Base-by-base conservation (phyloP, 2,113 vertebrate genomes). In the Genyomyrus donnyi region DNA sequence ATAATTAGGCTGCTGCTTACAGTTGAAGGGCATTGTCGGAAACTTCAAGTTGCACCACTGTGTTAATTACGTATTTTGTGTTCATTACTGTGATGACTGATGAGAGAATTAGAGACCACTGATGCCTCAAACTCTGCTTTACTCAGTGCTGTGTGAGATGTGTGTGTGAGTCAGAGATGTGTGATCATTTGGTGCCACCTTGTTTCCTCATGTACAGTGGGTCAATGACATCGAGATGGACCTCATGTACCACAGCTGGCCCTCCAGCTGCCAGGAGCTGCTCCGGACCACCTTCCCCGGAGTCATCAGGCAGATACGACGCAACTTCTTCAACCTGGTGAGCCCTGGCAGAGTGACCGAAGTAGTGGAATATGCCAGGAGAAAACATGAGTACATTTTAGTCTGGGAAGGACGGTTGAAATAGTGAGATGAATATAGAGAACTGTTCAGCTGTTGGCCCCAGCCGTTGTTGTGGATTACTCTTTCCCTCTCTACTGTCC, bases 251-350 rank as follows among this genome's bases (percentile, higher is more conserved):
- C 93, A 92, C 31, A 94, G 93, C 15, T 99, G 98, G 98, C 96
- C 98, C 90, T 83, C 95, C 53, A 97, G 96, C 91, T 95, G 96
- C 85, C 97, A 97, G 90, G 98, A 98, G 66, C 96, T 99, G 66
- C 95, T 99, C 77, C 96, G 97, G 90, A 96, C 97, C 21, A 90
- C 96, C 0, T 97, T 97, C 93, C 96, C 97, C 2, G 97, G 96
- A 91, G 97, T 95, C 92, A 96, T 99, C 92, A 97, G 97, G 48
- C 96, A 97, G 91, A 96, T 99, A 90, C 94, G 97, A 87, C 97
- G 97, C 5, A 99, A 99, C 95, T 96, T 99, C 92, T 98, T 97
- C 92, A 98, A 97, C 93, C 92, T 99, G 97, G 98, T 99, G 93
- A 96, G 98, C 95, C 46, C 50, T 45, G 66, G 77, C 90, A 90